These are phyloP conservation scores for Agapornis roseicollis DNA, from an alignment of 2,113 vertebrate genomes.

Conservation along the genomic window DNA sequence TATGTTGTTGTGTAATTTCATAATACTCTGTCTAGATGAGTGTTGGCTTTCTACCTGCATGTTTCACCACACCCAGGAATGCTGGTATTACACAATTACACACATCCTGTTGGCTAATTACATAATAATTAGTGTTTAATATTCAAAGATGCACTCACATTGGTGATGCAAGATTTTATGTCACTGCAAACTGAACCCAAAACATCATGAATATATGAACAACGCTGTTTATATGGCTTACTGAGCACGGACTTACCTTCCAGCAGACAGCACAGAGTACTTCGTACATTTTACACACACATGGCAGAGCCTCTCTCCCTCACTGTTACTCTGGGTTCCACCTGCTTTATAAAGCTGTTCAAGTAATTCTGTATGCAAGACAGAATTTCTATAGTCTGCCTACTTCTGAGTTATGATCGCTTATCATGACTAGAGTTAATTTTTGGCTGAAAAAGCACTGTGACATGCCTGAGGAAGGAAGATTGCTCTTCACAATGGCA, in stretches of 20 bases:
- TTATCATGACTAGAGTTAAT: background rate
- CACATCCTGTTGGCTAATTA: slow-evolving; percentile 73
- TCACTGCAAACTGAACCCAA: slow-evolving; percentile 16
- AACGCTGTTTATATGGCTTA: background rate
- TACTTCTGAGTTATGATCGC: background rate
- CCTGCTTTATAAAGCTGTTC: background rate
- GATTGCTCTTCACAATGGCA: background rate
- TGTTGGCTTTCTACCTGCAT: slow-evolving; percentile 57
- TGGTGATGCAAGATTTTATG: slow-evolving; percentile 45
- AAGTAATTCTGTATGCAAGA: background rate
- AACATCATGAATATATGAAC: background rate
- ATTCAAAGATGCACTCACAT: slow-evolving; percentile 61
- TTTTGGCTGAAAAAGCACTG: slow-evolving; percentile 14
- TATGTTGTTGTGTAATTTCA: slow-evolving; percentile 63
- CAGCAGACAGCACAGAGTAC: background rate
- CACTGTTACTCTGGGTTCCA: background rate
- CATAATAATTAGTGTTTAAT: slow-evolving; percentile 67
- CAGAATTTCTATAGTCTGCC: background rate
- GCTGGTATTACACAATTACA: slow-evolving; percentile 67
- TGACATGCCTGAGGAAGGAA: background rate
- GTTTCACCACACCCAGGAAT: slow-evolving; percentile 65
- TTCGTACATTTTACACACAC: background rate
- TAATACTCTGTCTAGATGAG: slow-evolving; percentile 57
- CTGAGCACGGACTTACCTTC: background rate
- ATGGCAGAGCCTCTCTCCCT: background rate